Conservation (phyloP, 2,797 vertebrate species). For the Tangara arthus region DNA sequence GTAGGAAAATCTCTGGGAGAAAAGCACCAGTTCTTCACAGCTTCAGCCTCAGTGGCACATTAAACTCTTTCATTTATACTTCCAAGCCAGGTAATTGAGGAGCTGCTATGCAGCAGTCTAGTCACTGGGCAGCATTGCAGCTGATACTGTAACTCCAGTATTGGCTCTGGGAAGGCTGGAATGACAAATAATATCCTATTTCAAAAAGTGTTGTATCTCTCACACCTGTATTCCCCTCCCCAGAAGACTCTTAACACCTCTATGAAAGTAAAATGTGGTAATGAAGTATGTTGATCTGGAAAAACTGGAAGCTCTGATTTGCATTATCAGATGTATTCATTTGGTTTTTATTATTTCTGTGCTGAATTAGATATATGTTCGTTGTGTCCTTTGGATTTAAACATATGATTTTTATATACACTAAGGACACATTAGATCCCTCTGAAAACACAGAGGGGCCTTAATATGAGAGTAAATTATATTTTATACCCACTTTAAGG, state of each 20-base stretch:
- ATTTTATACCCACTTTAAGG: conserved; percentile 53
- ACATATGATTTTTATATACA: conserved; percentile 44
- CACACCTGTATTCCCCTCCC: background rate
- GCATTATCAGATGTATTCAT: background rate
- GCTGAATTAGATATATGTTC: background rate
- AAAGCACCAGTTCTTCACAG: background rate
- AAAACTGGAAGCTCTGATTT: background rate
- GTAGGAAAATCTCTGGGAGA: background rate
- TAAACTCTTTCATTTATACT: background rate
- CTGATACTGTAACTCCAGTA: accelerated
- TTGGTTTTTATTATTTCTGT: background rate
- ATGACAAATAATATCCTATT: background rate
- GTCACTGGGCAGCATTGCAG: background rate
- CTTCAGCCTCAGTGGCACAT: background rate
- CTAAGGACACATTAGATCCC: conserved; percentile 9
- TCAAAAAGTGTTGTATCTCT: background rate
- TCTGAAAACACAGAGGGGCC: conserved; percentile 8
- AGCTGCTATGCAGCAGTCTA: background rate
- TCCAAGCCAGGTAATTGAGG: background rate
- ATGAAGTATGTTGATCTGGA: background rate
- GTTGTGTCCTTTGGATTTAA: conserved; percentile 29
- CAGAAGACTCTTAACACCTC: background rate
- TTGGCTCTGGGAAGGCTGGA: background rate
- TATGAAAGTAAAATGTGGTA: background rate
- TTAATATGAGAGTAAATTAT: conserved; percentile 48